Evolutionary conservation across 2,113 vertebrate species (phyloP).

Genomic region (Desmodus rotundus): DNA sequence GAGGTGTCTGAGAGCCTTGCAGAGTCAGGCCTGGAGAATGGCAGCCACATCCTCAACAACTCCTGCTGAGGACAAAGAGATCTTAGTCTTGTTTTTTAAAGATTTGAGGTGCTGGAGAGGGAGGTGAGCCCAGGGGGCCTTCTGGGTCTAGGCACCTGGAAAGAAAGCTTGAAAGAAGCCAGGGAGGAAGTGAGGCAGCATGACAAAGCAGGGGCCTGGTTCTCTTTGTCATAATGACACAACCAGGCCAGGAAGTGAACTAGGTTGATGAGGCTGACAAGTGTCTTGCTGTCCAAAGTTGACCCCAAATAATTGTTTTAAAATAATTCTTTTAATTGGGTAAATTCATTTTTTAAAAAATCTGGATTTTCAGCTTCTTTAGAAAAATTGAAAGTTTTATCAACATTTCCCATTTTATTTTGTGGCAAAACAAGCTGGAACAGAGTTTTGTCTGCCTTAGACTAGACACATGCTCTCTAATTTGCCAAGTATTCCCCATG

Average conservation of each 20-base stretch:
- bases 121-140: neutral
- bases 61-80: neutral
- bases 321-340: neutral
- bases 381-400: neutral
- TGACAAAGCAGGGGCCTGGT: neutral
- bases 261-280: neutral
- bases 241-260: neutral
- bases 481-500: neutral
- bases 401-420: neutral
- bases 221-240: neutral
- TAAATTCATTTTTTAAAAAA: neutral
- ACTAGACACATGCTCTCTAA: neutral
- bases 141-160: accelerated
- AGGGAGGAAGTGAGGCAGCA: neutral
- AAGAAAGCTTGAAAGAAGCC: neutral
- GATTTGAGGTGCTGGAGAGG: neutral
- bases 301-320: neutral
- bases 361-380: neutral
- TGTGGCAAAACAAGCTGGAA: neutral
- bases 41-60: neutral
- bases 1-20: neutral
- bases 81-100: neutral
- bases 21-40: neutral
- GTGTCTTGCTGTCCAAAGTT: neutral
- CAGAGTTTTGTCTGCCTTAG: neutral